Evolutionary conservation across 2,797 vertebrate genomes (phyloP).

Genomic region (Eleutherodactylus coqui): DNA sequence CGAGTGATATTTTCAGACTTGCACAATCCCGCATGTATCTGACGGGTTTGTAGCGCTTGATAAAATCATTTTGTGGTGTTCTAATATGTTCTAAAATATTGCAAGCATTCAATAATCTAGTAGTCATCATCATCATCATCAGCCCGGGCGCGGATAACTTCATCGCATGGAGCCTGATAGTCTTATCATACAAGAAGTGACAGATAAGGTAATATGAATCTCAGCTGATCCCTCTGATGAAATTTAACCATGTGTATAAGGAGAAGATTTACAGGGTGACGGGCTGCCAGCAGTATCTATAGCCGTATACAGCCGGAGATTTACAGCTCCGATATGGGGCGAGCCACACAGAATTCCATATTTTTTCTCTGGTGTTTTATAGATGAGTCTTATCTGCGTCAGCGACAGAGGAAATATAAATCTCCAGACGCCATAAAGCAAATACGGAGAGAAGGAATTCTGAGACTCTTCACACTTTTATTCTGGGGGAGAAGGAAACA

Average conservation of each 20-base stretch:
- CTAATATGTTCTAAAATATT: neutral
- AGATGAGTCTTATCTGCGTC: conserved; percentile 2
- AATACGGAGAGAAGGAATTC: neutral
- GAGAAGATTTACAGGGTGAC: neutral
- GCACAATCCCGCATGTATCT: no score
- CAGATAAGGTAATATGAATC: neutral
- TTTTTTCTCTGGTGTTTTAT: neutral
- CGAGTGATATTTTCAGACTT: no score
- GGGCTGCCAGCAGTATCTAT: neutral
- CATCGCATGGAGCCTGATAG: neutral
- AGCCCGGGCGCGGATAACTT: neutral
- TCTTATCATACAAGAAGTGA: neutral
- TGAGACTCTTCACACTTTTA: neutral
- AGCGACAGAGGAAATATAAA: neutral
- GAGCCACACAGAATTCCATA: neutral
- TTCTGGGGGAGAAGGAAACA: neutral
- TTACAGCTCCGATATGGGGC: conserved; percentile 2
- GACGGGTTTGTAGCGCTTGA: no score
- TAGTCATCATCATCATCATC: neutral
- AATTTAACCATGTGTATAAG: neutral
- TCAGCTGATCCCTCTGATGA: neutral
- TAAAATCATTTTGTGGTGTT: neutral
- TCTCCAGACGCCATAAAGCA: neutral
- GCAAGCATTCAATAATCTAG: neutral
- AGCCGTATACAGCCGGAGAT: neutral